Conservation (phyloP, 1,140 invertebrate species). For the Piezodorus guildinii region DNA sequence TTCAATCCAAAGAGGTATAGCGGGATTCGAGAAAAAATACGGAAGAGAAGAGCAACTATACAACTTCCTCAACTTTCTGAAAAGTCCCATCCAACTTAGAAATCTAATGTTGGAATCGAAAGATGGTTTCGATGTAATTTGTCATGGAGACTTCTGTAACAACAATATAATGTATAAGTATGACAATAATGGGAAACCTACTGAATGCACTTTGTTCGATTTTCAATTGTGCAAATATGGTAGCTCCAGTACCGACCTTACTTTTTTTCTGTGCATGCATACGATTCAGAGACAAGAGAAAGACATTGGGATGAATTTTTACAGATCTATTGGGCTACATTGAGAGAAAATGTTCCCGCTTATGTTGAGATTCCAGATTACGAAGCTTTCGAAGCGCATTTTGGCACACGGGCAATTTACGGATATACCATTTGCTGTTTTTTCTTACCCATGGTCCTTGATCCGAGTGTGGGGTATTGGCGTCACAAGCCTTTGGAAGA, state of each 20-base stretch:
- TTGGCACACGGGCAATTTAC: too few species aligned
- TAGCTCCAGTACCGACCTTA: conserved; percentile 34
- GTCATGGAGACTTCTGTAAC: conserved; percentile 43
- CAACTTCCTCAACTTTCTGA: not conserved
- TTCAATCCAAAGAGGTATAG: not conserved
- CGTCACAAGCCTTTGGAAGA: too few species aligned
- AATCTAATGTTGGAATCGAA: conserved; percentile 6
- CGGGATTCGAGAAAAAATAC: not conserved
- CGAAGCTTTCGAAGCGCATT: too few species aligned
- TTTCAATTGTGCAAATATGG: conserved; percentile 33
- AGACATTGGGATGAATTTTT: conserved; percentile 31
- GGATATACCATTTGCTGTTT: too few species aligned
- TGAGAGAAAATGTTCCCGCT: conserved; percentile 19
- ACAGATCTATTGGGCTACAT: conserved; percentile 30
- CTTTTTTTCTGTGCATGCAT: conserved; percentile 35
- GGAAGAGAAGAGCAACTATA: not conserved
- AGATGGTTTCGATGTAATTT: conserved; percentile 36
- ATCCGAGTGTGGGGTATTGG: too few species aligned
- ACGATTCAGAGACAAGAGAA: conserved; percentile 27
- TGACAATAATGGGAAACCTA: conserved; percentile 25
- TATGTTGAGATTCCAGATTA: too few species aligned
- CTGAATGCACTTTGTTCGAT: conserved; percentile 34
- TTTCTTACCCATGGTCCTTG: too few species aligned
- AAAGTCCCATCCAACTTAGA: not conserved
- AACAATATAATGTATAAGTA: conserved; percentile 43